phyloP scores from a whole-genome alignment of 2,113 vertebrate species.

The Bos javanicus region DNA sequence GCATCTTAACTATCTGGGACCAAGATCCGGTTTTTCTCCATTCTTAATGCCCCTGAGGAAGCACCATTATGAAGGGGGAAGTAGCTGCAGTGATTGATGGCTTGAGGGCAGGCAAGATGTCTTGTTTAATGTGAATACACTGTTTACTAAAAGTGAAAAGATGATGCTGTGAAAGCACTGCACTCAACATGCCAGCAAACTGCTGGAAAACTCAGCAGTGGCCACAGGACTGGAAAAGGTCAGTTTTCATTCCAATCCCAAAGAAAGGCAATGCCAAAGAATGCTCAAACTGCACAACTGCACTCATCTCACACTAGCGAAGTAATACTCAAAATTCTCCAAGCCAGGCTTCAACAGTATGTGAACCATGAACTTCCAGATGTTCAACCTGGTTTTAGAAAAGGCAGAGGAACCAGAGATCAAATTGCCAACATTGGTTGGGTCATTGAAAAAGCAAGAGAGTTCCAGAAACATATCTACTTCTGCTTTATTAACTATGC shows the following conservation, averaged over 20 bases:
- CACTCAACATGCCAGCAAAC: neutral
- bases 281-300: neutral
- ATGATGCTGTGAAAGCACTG: neutral
- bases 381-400: neutral
- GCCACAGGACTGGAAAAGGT: neutral
- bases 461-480: neutral
- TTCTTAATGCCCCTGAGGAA: neutral
- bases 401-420: neutral
- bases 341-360: neutral
- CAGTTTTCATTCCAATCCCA: neutral
- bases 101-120: neutral
- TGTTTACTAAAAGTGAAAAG: neutral
- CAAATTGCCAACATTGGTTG: neutral
- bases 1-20: neutral
- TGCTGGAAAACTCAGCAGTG: neutral
- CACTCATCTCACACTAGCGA: neutral
- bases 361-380: neutral
- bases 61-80: neutral
- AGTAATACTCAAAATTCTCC: neutral
- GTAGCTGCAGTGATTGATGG: neutral
- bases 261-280: neutral
- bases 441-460: neutral
- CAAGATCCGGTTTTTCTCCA: neutral
- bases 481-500: neutral
- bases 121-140: neutral